Conservation (phyloP, 2,888 invertebrate genomes). For the Perizoma flavofasciatum region DNA sequence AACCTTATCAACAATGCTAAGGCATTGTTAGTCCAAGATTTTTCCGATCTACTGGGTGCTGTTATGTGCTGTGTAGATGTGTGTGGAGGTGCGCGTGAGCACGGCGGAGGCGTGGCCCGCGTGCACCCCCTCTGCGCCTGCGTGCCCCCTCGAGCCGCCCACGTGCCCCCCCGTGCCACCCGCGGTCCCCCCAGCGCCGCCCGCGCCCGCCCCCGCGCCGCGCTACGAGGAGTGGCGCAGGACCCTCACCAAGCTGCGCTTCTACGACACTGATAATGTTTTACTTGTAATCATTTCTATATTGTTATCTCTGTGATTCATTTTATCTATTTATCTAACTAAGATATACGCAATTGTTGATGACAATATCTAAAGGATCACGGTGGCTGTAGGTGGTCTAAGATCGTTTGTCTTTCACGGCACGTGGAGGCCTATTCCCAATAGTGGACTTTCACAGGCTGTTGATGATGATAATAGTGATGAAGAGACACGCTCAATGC, state of each 20-base stretch:
- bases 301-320: too few species aligned
- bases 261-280: conserved; percentile 50
- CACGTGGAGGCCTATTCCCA: too few species aligned
- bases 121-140: background rate
- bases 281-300: conserved; percentile 38
- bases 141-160: conserved; percentile 13
- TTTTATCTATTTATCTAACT: too few species aligned
- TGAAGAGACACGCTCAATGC: too few species aligned
- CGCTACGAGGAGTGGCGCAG: conserved; percentile 11
- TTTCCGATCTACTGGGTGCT: background rate
- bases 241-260: conserved; percentile 42
- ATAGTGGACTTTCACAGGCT: too few species aligned
- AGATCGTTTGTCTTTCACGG: too few species aligned
- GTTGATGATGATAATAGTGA: too few species aligned
- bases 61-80: conserved; percentile 43
- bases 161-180: background rate
- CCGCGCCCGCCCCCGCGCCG: background rate
- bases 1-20: too few species aligned
- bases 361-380: too few species aligned
- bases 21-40: too few species aligned
- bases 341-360: too few species aligned
- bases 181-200: conserved; percentile 11
- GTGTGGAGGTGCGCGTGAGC: conserved; percentile 48
- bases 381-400: too few species aligned
- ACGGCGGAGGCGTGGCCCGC: conserved; percentile 46